Base-by-base conservation (phyloP, 2,888 invertebrate genomes). In the Chouioia cunea region DNA sequence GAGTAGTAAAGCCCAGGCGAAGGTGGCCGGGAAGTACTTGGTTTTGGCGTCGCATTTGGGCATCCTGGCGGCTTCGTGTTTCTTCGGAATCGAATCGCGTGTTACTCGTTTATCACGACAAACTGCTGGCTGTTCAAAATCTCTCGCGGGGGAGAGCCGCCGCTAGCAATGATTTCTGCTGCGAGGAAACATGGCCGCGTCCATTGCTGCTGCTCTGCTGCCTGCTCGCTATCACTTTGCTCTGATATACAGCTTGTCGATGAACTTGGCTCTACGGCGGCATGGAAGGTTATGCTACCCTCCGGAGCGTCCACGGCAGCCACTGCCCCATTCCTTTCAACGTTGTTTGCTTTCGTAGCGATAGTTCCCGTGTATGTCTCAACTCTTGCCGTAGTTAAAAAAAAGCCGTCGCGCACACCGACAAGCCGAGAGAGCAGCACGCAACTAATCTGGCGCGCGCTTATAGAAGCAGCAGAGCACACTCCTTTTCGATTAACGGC, bases 1-100 rank as follows among this genome's bases (percentile, higher is more conserved):
- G 86, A 99, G 90, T 81, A 99, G 91, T 85, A 99, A 89, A 80
- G 94, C 93, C 99, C 99, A 99, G 86, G 99, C 98, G 90, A 97
- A 96, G 85, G 96, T 95, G 88, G 98, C 98, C 88, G 99, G 99
- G 90, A 97, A 92, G 89, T 95, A 96, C 90, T 96, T 94, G 88
- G 96, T 96, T 89, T 95, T 95, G 87, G 95, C 92, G 90, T 96
- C 96, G 91, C 97, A 97, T 93, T 93, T 95, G 91, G 96, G 94
- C 96, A 96, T 96, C 88, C 87, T 90, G 82, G 27, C 18, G 23
- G 57, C 16, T 70, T 52, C 59, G 65, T 43, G 27, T 36, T 36
- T 36, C 36, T 6, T 36, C 36, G 12, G 14, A 44, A 46, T 12
- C 4, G 14, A 44, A 46, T 12, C 4, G 58, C n/a, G 22, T 2